Base-by-base conservation (phyloP, 2,888 invertebrate genomes). In the Leucoma salicis region DNA sequence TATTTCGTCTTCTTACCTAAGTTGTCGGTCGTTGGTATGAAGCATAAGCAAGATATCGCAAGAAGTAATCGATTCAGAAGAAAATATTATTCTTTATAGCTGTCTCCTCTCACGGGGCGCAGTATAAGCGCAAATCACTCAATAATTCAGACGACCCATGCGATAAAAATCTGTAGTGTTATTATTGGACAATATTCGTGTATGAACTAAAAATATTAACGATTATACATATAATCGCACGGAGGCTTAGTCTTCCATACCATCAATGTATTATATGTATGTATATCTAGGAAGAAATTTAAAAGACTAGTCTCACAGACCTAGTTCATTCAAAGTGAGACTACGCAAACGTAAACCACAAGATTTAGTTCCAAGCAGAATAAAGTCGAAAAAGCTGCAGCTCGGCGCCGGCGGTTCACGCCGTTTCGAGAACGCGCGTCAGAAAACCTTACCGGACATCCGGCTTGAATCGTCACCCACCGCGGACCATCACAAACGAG, bases 1-100 rank as follows among this genome's bases (percentile, higher is more conserved):
- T 78, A 80, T 73, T 76, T 80, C 75, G 70, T 85, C 81, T 79
- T 80, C 81, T 81, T 83, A 87, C 74, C 82, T 87, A 83, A 78
- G 75, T 80, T 69, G 72, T 73, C 68, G 65, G 71, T 76, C 64
- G 67, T 74, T 60, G 75, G 78, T 78, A 78, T 73, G 78, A 86
- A 85, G 87, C 86, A 70, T 69, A 81, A 83, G 85, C 82, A 72
- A 72, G 74, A 70, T 56, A 71, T 68, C 69, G 78, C 82, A 68
- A 67, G 71, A 70, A 76, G 77, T 74, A 70, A 70, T 68, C 59
- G 63, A 68, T 63, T 32, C 40, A 53, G 60, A 60, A 51, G 15
- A 57, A 47, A 42, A 42, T 38, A 47, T 46, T 32, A 36, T 45
- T 43, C 32, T 42, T 32, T 21, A 42, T 56, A 60, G 61, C 65